A percentile compares a stretch with the other conserved stretches of the same genome.
Conservation (phyloP, 1,140 invertebrate genomes). For the Tribolium castaneum region DNA sequence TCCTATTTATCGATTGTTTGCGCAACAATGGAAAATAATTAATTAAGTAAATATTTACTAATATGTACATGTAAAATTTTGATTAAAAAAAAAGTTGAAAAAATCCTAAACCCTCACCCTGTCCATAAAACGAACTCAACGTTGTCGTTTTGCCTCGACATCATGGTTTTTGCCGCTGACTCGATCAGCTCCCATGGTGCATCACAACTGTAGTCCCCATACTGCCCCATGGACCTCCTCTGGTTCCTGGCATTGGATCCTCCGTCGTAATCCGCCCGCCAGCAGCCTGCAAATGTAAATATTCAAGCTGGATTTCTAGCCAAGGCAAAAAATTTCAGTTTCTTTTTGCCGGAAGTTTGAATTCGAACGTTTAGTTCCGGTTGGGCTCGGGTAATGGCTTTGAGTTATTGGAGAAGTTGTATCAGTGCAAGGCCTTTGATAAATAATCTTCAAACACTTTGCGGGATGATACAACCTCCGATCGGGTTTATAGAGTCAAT, state of each 20-base stretch:
- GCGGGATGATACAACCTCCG: background rate
- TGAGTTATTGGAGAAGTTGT: background rate
- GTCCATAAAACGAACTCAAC: conserved; percentile 95
- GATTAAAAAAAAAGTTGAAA: no score
- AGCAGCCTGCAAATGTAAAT: conserved; percentile 55
- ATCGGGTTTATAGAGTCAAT: conserved; percentile 9
- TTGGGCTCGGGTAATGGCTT: background rate
- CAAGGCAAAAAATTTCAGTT: background rate
- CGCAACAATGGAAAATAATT: no score
- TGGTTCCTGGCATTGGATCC: conserved; percentile 59
- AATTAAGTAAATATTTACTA: no score
- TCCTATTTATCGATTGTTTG: no score
- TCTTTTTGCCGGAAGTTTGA: background rate
- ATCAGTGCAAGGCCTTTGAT: conserved; percentile 6
- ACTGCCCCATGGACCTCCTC: conserved; percentile 70
- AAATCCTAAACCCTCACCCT: no score
- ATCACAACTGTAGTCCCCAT: conserved; percentile 89
- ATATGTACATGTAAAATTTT: no score
- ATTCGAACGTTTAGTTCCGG: background rate
- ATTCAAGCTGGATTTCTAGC: background rate
- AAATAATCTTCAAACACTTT: conserved; percentile 24
- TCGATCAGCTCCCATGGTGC: conserved; percentile 87
- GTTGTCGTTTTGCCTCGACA: conserved; percentile 79
- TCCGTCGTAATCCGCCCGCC: conserved; percentile 57
- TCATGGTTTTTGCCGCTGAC: conserved; percentile 86